These are phyloP conservation scores for Ethmia dodecea DNA, from an alignment of 2,888 invertebrate species.

Conservation along the genomic window DNA sequence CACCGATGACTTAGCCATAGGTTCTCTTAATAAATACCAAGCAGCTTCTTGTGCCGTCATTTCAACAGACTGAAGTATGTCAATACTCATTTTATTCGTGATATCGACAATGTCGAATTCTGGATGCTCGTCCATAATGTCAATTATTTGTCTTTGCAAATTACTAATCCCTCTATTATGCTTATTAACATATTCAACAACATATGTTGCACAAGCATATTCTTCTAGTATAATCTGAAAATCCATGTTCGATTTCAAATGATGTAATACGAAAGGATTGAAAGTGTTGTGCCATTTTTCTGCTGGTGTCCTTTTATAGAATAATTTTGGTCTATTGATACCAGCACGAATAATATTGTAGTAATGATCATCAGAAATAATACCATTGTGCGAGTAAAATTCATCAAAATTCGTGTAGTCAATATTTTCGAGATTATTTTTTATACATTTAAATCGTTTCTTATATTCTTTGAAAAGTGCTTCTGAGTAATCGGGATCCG, in stretches of 20 bases:
- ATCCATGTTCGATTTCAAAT: constrained; percentile 40
- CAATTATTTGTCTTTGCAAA: constrained; percentile 31
- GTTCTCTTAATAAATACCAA: constrained; percentile 29
- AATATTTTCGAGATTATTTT: constrained; percentile 27
- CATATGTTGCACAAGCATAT: constrained; percentile 46
- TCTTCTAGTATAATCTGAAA: constrained; percentile 45
- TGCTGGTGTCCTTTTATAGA: constrained; percentile 30
- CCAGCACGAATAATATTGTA: constrained; percentile 28
- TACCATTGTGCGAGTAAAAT: constrained; percentile 27
- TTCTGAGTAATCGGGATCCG: constrained; percentile 22
- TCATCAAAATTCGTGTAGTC: constrained; percentile 27
- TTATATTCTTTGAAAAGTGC: constrained; percentile 22
- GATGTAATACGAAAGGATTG: constrained; percentile 39
- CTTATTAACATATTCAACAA: constrained; percentile 51
- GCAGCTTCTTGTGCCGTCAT: constrained; percentile 44
- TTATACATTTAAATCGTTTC: constrained; percentile 20
- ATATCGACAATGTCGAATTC: constrained; percentile 27
- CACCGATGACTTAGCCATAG: constrained; percentile 22
- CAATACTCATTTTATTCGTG: constrained; percentile 23
- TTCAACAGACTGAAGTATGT: constrained; percentile 24
- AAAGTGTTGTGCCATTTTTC: constrained; percentile 48
- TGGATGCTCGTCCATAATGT: constrained; percentile 25
- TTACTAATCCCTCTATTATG: constrained; percentile 36
- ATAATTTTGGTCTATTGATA: constrained; percentile 35
- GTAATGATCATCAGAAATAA: constrained; percentile 30